Evolutionary conservation across 92 coral and sea anemone species (phyloP).

Genomic region (Porites lobata): DNA sequence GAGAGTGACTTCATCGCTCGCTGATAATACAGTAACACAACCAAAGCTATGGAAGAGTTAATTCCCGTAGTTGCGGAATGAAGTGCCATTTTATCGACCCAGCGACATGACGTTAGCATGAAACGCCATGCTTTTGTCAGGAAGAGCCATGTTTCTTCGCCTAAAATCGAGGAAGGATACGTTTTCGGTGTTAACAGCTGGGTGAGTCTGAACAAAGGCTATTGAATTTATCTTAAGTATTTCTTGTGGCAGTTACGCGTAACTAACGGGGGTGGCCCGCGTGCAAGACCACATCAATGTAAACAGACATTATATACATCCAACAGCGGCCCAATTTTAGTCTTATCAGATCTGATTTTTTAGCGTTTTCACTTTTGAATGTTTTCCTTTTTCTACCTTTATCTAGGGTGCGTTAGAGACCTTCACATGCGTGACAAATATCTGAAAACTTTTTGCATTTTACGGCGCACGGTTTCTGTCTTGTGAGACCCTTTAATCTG

Average conservation of each 20-base stretch:
- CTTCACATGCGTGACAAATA: not conserved
- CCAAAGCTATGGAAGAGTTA: not conserved
- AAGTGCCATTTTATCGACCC: constrained; percentile 1
- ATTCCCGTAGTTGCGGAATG: constrained; percentile 1
- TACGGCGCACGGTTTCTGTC: not conserved
- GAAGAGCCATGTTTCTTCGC: constrained; percentile 74
- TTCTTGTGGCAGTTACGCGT: not conserved
- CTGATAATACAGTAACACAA: not conserved
- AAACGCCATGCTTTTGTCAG: constrained; percentile 95
- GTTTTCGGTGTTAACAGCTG: constrained; percentile 98
- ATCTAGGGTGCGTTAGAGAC: not conserved
- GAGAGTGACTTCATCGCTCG: not conserved
- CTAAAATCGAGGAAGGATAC: constrained; percentile 76
- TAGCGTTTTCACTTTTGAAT: not conserved
- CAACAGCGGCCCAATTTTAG: not conserved
- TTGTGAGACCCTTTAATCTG: not conserved
- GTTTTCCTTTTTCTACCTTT: not conserved
- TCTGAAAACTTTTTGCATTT: constrained; percentile 1
- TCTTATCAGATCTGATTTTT: not conserved
- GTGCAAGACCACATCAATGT: not conserved
- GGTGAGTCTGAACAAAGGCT: constrained; percentile 78
- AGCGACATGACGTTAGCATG: constrained; percentile 80
- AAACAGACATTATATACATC: constrained; percentile 1
- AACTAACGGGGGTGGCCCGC: not conserved
- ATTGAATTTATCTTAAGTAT: not conserved